phyloP scores from a whole-genome alignment of 2,797 vertebrate species.

The Manis crassicaudata region DNA sequence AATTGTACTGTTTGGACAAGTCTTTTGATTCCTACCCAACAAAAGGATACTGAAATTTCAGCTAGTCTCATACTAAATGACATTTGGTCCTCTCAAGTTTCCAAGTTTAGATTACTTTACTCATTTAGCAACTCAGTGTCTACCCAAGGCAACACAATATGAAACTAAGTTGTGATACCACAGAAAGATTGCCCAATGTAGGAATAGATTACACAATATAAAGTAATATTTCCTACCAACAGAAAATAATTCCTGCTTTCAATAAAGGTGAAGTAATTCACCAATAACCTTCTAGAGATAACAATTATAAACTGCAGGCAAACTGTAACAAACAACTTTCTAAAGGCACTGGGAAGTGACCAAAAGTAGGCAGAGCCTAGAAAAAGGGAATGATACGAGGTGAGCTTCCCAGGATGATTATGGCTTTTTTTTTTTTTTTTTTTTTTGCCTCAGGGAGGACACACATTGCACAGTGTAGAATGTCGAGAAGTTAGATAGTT shows the following conservation, averaged over 20 bases:
- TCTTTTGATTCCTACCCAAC: slow-evolving; percentile 6
- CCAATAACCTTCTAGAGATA: not conserved
- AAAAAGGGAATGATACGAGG: not conserved
- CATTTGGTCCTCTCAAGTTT: not conserved
- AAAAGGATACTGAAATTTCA: not conserved
- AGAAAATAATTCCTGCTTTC: not conserved
- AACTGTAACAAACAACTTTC: not conserved
- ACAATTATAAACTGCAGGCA: not conserved
- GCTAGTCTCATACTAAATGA: not conserved
- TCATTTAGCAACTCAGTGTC: not conserved
- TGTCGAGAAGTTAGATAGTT: not conserved
- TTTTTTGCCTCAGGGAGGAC: not conserved
- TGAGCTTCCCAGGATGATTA: not conserved
- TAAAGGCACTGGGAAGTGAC: not conserved
- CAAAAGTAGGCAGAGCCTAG: not conserved
- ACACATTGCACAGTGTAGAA: not conserved
- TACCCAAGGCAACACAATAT: not conserved
- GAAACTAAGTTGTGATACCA: not conserved
- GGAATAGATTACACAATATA: not conserved
- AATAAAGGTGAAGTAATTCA: not conserved
- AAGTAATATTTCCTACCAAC: not conserved
- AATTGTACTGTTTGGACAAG: slow-evolving; percentile 3
- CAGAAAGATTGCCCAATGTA: not conserved
- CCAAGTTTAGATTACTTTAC: not conserved
- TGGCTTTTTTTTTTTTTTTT: not conserved